phyloP scores from a whole-genome alignment of 2,888 invertebrate genomes.

The Leptogaster cylindrica region DNA sequence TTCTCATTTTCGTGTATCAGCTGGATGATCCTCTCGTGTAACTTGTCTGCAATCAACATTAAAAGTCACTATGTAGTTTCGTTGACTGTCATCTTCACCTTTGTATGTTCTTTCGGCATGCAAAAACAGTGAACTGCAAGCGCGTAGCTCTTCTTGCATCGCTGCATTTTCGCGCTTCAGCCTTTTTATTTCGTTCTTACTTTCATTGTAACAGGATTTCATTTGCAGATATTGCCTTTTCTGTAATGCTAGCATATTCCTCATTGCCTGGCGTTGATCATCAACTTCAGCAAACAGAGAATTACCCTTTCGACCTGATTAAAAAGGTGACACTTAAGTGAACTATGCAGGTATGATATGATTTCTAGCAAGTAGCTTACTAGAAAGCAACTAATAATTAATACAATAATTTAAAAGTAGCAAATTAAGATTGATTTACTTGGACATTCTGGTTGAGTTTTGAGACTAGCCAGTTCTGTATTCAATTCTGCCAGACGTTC shows the following conservation, averaged over 20 bases:
- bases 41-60: slow-evolving; percentile 52
- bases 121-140: slow-evolving; percentile 58
- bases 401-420: no score
- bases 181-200: slow-evolving; percentile 58
- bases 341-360: background rate
- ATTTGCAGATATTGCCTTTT: slow-evolving; percentile 66
- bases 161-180: slow-evolving; percentile 59
- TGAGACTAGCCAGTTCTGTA: slow-evolving; percentile 55
- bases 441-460: slow-evolving; percentile 53
- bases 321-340: background rate
- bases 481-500: slow-evolving; percentile 58
- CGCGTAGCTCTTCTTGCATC: slow-evolving; percentile 58
- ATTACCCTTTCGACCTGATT: slow-evolving; percentile 69
- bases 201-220: slow-evolving; percentile 58
- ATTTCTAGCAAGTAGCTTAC: no score
- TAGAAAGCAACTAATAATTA: no score
- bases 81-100: no score
- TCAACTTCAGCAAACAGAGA: slow-evolving; percentile 72
- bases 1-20: slow-evolving; percentile 55
- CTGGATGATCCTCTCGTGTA: slow-evolving; percentile 56
- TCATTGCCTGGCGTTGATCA: slow-evolving; percentile 70
- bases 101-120: slow-evolving; percentile 59
- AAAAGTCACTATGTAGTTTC: background rate
- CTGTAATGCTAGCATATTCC: slow-evolving; percentile 66
- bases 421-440: slow-evolving; percentile 50